Evolutionary conservation across 2,888 invertebrate species (phyloP), one percentile per base, ranked within the genome.

Genomic region (Tridacna crocea): DNA sequence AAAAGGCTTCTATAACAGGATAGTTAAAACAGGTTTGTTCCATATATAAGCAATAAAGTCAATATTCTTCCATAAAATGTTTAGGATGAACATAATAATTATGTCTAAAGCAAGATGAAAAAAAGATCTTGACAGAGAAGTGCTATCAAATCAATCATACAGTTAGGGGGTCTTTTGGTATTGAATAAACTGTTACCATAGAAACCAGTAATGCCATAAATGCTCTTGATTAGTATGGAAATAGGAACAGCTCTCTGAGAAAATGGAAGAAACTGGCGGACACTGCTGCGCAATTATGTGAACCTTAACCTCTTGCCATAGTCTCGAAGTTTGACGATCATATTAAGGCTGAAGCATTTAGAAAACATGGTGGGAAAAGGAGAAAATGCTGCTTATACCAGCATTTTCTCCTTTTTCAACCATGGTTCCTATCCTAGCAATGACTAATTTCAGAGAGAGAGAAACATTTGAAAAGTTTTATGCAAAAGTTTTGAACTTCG

Each of bases 141-240:
- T 61, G 61, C 61, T 61, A 61, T 61, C 22, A 61, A 61, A 61
- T 61, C 61, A 61, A 61, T 61, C 61, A 61, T 61, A 61, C 58
- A 58, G 58, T 58, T n/a, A 58, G 58, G 61, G 19, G 17, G 55
- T 55, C 24, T 70, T 70, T 77, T 61, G 58, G 70, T 70, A 70
- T 70, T 70, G 70, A 47, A 68, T 68, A 77, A 72, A 68, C 72
- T 19, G 79, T 84, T 55, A 63, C 81, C 60, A 81, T 81, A 68
- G 84, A 11, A 79, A 81, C 84, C 76, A 77, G 72, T 75, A 65
- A 76, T 63, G 61, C 68, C 58, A 60, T 61, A 60, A 70, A 70
- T 70, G 70, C 26, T 51, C 70, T 70, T 22, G 51, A 70, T 70
- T 47, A 70, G 51, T 70, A 70, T 70, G 70, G 70, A 70, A 51